phyloP scores from a whole-genome alignment of 2,888 invertebrate genomes.

The Salpingus planirostris region DNA sequence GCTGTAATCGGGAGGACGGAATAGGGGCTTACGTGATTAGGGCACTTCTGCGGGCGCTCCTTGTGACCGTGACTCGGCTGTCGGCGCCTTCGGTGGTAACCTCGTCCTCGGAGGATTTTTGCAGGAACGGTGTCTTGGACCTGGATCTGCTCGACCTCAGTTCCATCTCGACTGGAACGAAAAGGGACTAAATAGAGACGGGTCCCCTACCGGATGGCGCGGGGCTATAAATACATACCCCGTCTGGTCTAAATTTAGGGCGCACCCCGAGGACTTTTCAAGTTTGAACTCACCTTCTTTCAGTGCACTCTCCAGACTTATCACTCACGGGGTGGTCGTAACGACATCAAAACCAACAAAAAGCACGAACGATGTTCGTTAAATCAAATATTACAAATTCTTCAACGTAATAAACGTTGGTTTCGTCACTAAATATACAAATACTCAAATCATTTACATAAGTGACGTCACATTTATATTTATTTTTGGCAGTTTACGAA shows the following conservation, averaged over 20 bases:
- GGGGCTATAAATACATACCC: slow-evolving; percentile 10
- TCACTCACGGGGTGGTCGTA: too few species aligned
- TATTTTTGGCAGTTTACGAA: neutral
- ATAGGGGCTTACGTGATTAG: slow-evolving; percentile 42
- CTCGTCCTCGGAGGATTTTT: slow-evolving; percentile 51
- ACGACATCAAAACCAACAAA: too few species aligned
- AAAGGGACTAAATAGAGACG: slow-evolving; percentile 4
- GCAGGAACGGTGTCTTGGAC: slow-evolving; percentile 59
- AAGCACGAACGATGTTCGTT: too few species aligned
- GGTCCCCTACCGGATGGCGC: slow-evolving; percentile 9
- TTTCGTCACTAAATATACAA: too few species aligned
- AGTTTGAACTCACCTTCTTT: too few species aligned
- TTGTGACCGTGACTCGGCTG: slow-evolving; percentile 26
- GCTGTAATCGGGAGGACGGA: too few species aligned
- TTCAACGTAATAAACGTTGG: too few species aligned
- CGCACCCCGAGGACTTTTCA: too few species aligned
- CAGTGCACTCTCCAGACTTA: too few species aligned
- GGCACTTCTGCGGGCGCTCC: slow-evolving; percentile 36
- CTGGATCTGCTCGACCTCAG: slow-evolving; percentile 57
- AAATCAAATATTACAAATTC: too few species aligned
- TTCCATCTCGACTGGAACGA: slow-evolving; percentile 33
- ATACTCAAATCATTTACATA: too few species aligned
- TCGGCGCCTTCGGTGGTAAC: slow-evolving; percentile 39
- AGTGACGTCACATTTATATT: neutral
- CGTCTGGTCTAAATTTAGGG: too few species aligned